These are phyloP conservation scores for Araneus ventricosus DNA, from an alignment of 1,140 invertebrate genomes.

Conservation along the genomic window DNA sequence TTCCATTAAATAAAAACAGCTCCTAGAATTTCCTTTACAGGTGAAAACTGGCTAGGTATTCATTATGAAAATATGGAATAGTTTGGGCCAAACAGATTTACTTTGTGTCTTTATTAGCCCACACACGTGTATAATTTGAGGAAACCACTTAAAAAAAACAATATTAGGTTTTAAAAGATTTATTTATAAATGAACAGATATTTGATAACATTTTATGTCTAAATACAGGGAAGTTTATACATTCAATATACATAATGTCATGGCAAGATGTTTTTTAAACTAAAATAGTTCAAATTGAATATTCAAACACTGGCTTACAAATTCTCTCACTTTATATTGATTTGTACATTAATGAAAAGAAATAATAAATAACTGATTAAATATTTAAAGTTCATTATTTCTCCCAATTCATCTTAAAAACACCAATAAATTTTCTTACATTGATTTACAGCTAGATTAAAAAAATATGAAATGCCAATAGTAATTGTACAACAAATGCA, in stretches of 20 bases:
- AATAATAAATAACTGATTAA: background rate
- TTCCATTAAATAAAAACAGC: too few species aligned
- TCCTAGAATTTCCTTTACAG: too few species aligned
- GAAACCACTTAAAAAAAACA: too few species aligned
- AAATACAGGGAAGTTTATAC: slow-evolving; percentile 53
- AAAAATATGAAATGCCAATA: too few species aligned
- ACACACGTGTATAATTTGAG: too few species aligned
- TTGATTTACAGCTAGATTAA: too few species aligned
- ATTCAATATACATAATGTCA: slow-evolving; percentile 35
- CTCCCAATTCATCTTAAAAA: background rate
- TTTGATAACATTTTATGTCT: slow-evolving; percentile 13
- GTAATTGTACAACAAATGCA: too few species aligned
- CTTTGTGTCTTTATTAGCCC: too few species aligned
- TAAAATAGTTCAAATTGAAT: background rate
- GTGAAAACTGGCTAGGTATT: too few species aligned
- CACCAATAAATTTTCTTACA: too few species aligned
- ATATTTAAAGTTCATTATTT: background rate
- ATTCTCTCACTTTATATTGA: background rate
- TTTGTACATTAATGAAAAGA: background rate
- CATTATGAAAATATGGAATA: too few species aligned
- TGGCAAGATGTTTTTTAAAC: background rate
- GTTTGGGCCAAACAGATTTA: too few species aligned
- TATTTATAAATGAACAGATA: slow-evolving; percentile 40
- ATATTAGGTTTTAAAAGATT: background rate
- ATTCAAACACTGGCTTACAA: background rate